A percentile compares a stretch with the other conserved stretches of the same genome.
phyloP scores from a whole-genome alignment of 2,888 invertebrate species.

The Thecocarcelia acutangulata region DNA sequence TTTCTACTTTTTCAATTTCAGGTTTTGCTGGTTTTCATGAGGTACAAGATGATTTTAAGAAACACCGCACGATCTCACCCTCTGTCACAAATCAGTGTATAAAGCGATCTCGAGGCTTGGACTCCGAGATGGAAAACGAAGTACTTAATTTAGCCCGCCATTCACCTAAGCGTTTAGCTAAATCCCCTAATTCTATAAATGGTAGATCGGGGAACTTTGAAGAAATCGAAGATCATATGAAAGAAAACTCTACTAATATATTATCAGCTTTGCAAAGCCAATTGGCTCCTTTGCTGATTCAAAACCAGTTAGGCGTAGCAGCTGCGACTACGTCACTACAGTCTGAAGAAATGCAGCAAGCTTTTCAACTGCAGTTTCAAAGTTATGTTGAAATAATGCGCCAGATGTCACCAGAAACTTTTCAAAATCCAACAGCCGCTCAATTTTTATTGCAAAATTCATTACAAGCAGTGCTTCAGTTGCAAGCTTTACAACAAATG shows the following conservation, averaged over 20 bases:
- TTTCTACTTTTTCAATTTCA: conserved; percentile 71
- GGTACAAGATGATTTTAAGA: conserved; percentile 60
- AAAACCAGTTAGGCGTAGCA: conserved; percentile 76
- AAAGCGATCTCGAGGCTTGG: conserved; percentile 74
- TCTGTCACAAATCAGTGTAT: conserved; percentile 76
- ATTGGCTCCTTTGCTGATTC: conserved; percentile 76
- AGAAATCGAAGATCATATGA: conserved; percentile 30
- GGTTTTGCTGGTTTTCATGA: conserved; percentile 76
- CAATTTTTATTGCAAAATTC: conserved; percentile 90
- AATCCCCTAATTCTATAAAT: conserved; percentile 54
- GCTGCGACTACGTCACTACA: conserved; percentile 73
- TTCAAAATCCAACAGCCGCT: conserved; percentile 81
- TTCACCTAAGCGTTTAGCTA: conserved; percentile 72
- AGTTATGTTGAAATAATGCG: conserved; percentile 80
- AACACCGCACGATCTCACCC: conserved; percentile 70
- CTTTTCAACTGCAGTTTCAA: conserved; percentile 80
- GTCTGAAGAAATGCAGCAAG: conserved; percentile 78
- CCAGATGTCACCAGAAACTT: conserved; percentile 76
- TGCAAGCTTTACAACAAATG: conserved; percentile 89
- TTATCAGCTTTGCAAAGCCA: conserved; percentile 76
- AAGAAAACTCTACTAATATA: conserved; percentile 65
- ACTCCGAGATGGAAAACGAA: conserved; percentile 73
- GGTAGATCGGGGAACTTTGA: conserved; percentile 27
- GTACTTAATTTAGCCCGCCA: conserved; percentile 76
- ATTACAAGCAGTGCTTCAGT: conserved; percentile 89